Base-by-base conservation (phyloP, 2,888 invertebrate species). In the Cantharis nigra region DNA sequence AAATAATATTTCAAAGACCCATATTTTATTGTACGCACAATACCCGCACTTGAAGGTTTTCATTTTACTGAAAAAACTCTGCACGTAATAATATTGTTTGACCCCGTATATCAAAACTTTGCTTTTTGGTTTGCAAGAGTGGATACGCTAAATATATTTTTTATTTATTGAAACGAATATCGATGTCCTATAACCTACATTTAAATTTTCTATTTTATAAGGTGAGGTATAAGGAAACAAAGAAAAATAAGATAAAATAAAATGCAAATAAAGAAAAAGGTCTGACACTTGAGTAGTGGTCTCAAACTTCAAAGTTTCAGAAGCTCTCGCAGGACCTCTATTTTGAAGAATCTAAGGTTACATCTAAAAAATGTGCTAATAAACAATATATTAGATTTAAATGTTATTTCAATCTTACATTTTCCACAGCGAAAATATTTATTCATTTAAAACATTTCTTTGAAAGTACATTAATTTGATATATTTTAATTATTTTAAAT, bases 231-330 rank as follows among this genome's bases (percentile, higher is more conserved):
- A n/a, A 23, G 65, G 9, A 67, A 23, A 67, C 20, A 67, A 67
- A 23, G 65, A 67, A 67, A 67, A 14, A 18, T 23, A 67, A 67
- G 26, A 18, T 67, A 67, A 67, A 67, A 67, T 67, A 67, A 23
- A n/a, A 49, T 13, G 49, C 49, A 67, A 67, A 67, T 67, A 67
- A 67, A 26, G 26, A 67, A 67, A 20, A 64, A 20, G 65, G 65
- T 67, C 65, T 67, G 65, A 67, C 20, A 67, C 26, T 23, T 67
- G 65, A 67, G 65, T 67, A 67, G 65, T 67, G 65, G 65, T 67
- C n/a, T 64, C 65, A 23, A 67, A 67, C 65, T 67, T 67, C 65
- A 67, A 67, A 23, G 23, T 67, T 67, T 23, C 26, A 67, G 65
- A 23, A 23, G 26, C 65, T 67, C 65, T 67, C 26, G 18, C 26